Evolutionary conservation across 2,888 invertebrate species (phyloP), one percentile per base, ranked within the genome.

Genomic region (Andrena hattorfiana): DNA sequence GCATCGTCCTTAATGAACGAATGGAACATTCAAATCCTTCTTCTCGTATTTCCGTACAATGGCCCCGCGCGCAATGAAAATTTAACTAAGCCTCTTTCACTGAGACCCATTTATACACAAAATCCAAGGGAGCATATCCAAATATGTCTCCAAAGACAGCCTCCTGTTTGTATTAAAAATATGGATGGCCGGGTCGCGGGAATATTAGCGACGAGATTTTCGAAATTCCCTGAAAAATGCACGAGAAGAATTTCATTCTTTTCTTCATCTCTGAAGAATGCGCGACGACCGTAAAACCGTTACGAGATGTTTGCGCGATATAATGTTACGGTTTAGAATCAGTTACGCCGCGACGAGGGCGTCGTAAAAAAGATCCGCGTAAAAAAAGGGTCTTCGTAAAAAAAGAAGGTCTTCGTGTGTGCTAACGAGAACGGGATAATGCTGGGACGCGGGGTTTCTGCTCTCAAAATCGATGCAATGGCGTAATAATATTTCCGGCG

Each of bases 341-440:
- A 68, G 64, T 62, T 67, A 0, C 48, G 49, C 23, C n/a, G 48
- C 42, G 51, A 70, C 30, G 16, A 2, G 30, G 28, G 5, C 23
- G 26, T 20, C 8, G 28, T n/a, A 5, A 23, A 62, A 51, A 51
- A 20, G 30, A 20, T 63, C n/a, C 8, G 28, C 23, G 68, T 49
- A 42, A 42, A 42, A 42, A 35, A 42, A 13, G 1, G 42, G 13
- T 42, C 13, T 42, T 42, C 42, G 42, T 42, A 42, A 42, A 42
- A 56, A 60, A 10, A 48, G 23, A 30, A 16, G 23, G n/a, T 32
- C 28, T 64, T 64, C 59, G 26, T 28, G 32, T 35, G 20, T 60
- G 64, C 73, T 77, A 42, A 42, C 42, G 42, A 42, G 42, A 73
- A 66, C 73, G 60, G 60, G 67, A 66, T 62, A 74, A 74, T 66